Evolutionary conservation across 2,888 invertebrate species (phyloP), one percentile per base, ranked within the genome.

Genomic region (Ganaspis brasiliensis): DNA sequence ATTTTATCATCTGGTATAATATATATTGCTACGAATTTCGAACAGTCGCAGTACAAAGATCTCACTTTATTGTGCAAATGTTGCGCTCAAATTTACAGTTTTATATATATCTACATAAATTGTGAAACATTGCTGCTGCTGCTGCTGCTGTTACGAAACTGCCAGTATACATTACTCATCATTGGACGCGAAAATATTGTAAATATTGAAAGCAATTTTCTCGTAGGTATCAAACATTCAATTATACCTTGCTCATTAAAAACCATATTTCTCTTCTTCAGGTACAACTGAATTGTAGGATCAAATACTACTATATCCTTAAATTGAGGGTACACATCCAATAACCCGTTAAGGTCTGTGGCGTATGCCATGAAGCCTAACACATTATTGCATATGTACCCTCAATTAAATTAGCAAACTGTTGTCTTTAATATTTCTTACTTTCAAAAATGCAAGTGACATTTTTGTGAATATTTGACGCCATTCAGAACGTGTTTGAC

Each of bases 61-160:
- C 87, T 89, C 87, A 87, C 88, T 86, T 84, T 85, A 84, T 83
- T 86, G 87, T 88, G 89, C 88, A 84, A 84, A 85, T 84, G 83
- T 88, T 88, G 88, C 86, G 88, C 89, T 89, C 87, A 89, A 89
- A 89, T 89, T 88, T 87, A 87, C 86, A 85, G 87, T 89, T 90
- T 90, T 86, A 89, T 90, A 88, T 90, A 88, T 87, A 82, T 83
- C 83, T 71, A 83, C n/a, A n/a, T n/a, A 83, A 81, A 77, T 52
- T 73, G 78, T 57, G 73, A 75, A 83, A 89, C 88, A 89, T 89
- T 91, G 86, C 88, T 90, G 90, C 89, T 89, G 88, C 6, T 90
- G 90, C 89, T 89, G 88, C n/a, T n/a, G n/a, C n/a, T n/a, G n/a
- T n/a, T n/a, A n/a, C 85, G 81, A 85, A 91, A 91, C 90, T 91